These are phyloP conservation scores for Channa argus DNA, from an alignment of 2,113 vertebrate genomes.

Conservation along the genomic window DNA sequence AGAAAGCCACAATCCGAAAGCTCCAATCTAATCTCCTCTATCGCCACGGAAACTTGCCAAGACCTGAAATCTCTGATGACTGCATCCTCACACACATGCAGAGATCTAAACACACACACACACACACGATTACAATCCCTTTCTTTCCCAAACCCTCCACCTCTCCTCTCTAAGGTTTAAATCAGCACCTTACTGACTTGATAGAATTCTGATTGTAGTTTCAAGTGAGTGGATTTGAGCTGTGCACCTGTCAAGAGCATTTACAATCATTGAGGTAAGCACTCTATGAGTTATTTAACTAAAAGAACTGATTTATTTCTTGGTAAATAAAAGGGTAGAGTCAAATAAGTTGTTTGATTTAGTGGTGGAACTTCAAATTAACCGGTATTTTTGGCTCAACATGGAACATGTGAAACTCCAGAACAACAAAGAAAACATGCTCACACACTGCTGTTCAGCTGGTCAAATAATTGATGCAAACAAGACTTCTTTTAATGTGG, in stretches of 20 bases:
- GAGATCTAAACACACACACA: constrained; percentile 20
- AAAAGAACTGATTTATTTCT: background rate
- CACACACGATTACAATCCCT: constrained; percentile 41
- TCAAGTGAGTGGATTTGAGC: constrained; percentile 56
- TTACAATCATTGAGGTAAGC: constrained; percentile 53
- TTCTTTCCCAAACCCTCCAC: constrained; percentile 32
- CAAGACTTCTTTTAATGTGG: background rate
- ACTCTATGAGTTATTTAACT: constrained; percentile 46
- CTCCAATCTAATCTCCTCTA: constrained; percentile 62
- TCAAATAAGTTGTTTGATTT: constrained; percentile 9
- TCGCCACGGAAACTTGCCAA: constrained; percentile 35
- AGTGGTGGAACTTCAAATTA: constrained; percentile 22
- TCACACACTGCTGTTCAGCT: constrained; percentile 67
- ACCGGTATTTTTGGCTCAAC: constrained; percentile 22
- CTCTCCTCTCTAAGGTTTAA: constrained; percentile 51
- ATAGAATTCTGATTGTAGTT: constrained; percentile 67
- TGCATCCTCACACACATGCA: constrained; percentile 38
- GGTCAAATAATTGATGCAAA: constrained; percentile 13
- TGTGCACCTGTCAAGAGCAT: constrained; percentile 35
- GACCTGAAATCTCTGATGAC: constrained; percentile 52
- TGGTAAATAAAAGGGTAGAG: too few species aligned
- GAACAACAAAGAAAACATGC: constrained; percentile 57
- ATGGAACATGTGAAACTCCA: constrained; percentile 72
- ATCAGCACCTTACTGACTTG: constrained; percentile 60
- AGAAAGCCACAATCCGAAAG: constrained; percentile 50